phyloP scores from a whole-genome alignment of 2,113 vertebrate genomes.

The Xiphophorus maculatus region DNA sequence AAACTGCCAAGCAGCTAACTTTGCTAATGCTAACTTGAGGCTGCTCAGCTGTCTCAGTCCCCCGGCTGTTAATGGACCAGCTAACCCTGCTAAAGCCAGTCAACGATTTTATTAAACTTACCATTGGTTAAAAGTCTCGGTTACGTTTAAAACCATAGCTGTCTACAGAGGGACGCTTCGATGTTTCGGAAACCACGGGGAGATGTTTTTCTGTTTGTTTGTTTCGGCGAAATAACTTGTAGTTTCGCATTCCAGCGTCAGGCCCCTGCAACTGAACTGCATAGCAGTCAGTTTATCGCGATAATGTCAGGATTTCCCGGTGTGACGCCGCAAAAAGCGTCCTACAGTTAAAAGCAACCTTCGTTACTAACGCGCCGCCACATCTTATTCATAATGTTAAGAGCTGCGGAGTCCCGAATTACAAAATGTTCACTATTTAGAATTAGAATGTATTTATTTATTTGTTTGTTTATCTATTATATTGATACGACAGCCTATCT shows the following conservation, averaged over 20 bases:
- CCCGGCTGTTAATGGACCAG: slow-evolving; percentile 68
- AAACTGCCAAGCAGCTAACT: slow-evolving; percentile 43
- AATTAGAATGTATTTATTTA: background rate
- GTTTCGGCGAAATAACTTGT: slow-evolving; percentile 57
- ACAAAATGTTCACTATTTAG: no score
- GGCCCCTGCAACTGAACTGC: slow-evolving; percentile 57
- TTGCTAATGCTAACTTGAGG: slow-evolving; percentile 53
- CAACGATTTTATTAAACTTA: slow-evolving; percentile 44
- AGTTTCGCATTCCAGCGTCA: slow-evolving; percentile 69
- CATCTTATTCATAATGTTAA: no score
- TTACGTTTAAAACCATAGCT: slow-evolving; percentile 29
- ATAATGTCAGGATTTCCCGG: slow-evolving; percentile 53
- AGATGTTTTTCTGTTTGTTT: slow-evolving; percentile 16
- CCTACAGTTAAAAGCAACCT: background rate
- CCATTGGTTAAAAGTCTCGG: slow-evolving; percentile 46
- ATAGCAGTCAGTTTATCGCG: slow-evolving; percentile 59
- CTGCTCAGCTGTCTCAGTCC: slow-evolving; percentile 72
- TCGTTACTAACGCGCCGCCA: background rate
- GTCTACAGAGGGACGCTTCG: background rate
- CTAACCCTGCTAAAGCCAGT: slow-evolving; percentile 61
- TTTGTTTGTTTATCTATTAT: no score
- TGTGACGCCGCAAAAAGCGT: background rate
- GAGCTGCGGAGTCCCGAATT: no score
- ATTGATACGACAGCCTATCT: no score
- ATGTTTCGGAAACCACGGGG: background rate